A percentile compares a stretch with the other conserved stretches of the same genome.
These are phyloP conservation scores for Tenthredo amoena DNA, from an alignment of 2,888 invertebrate species.

Conservation along the genomic window DNA sequence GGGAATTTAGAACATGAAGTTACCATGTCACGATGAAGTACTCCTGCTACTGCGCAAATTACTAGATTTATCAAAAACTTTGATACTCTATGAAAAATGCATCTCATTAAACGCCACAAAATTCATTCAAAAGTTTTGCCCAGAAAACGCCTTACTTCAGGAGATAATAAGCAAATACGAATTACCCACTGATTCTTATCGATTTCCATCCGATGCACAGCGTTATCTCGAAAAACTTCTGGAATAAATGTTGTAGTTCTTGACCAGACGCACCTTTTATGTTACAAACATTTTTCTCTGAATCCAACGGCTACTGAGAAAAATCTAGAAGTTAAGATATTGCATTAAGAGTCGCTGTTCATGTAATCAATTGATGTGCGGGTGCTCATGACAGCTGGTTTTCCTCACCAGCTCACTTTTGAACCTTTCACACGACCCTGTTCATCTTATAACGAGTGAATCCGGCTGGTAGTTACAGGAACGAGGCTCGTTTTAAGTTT, in stretches of 20 bases:
- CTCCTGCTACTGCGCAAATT: not conserved
- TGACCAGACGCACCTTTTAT: not conserved
- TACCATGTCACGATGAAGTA: not conserved
- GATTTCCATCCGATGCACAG: not conserved
- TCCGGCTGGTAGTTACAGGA: conserved; percentile 28
- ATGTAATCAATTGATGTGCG: conserved; percentile 25
- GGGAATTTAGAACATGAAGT: not conserved
- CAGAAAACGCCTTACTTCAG: not conserved
- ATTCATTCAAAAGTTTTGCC: not conserved
- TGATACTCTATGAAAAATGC: not conserved
- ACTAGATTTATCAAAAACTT: not conserved
- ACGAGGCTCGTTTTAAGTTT: conserved; percentile 9
- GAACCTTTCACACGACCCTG: conserved; percentile 46
- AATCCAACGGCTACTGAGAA: not conserved
- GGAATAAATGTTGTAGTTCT: not conserved
- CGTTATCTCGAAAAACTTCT: not conserved
- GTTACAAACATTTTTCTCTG: not conserved
- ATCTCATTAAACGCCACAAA: not conserved
- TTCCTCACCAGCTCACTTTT: not conserved
- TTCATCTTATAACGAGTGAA: conserved; percentile 6
- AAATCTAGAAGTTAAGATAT: not conserved
- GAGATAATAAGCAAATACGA: not conserved
- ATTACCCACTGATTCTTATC: not conserved
- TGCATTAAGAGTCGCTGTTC: not conserved
- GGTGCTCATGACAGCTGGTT: conserved; percentile 24